Base-by-base conservation (phyloP, 2,888 invertebrate genomes). In the Unio delphinus region DNA sequence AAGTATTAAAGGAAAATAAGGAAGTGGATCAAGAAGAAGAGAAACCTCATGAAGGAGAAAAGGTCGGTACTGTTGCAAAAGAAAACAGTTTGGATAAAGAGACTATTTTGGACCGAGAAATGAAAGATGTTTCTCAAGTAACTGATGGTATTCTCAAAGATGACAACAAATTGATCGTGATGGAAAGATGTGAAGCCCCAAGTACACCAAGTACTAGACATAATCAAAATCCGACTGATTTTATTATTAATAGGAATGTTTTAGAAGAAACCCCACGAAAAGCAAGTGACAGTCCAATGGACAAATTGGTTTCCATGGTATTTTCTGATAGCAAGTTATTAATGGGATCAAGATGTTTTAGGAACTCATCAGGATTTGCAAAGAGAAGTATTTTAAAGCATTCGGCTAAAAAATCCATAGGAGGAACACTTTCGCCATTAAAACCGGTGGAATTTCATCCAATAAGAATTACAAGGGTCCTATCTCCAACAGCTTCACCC, bases 401-500 rank as follows among this genome's bases (percentile, higher is more conserved):
- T 18, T 55, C 67, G 17, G 28, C 72, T 18, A 34, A 54, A 1
- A 55, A 34, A 11, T 62, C 68, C 11, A 28, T 55, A 28, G 28
- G 61, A 28, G 62, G 64, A 28, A 66, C 67, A 15, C 64, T 68
- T 8, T 30, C 26, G 4, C 78, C 80, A 1, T 78, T 79, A 15
- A 69, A 69, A 61, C 57, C 69, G n/a, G 62, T 26, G 18, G 69
- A 67, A 23, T 81, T 81, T 59, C 78, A 79, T 67, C 83, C 83
- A 34, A 83, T 81, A 64, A 75, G 67, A 64, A 72, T 80, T 56
- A 70, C 78, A 8, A 73, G 76, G 30, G 69, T 85, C n/a, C 82
- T 80, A 63, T 86, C 88, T 0, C 87, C 87, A 1, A 79, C 83
- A 20, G 87, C 87, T 15, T 88, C 88, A 1, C 88, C 88, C 1